Base-by-base conservation (phyloP, 2,113 vertebrate species). In the Silurus meridionalis region DNA sequence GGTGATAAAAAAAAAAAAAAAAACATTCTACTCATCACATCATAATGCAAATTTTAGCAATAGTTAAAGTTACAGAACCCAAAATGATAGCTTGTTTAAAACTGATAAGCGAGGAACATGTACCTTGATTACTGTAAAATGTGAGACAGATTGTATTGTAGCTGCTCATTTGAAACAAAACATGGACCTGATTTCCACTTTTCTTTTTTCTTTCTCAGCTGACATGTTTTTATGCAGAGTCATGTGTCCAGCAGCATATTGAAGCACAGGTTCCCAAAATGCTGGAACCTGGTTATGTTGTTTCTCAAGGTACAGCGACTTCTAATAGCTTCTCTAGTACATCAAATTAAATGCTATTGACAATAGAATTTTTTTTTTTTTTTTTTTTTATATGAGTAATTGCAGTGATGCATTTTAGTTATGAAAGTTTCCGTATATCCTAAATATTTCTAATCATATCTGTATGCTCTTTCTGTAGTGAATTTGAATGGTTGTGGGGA, bases 161-260 rank as follows among this genome's bases (percentile, higher is more conserved):
- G 37, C 71, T 74, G 6, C 13, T 46, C 53, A 17, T 57, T 11
- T 37, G 3, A 8, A 4, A 4, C 6, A 5, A 58, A 23, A 52
- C 21, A 64, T 21, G 55, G 4, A 10, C 37, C 46, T 11, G 61
- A 14, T 19, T 50, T 28, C 37, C 53, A 82, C 50, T 1, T 48
- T 50, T 74, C 78, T 86, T 74, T 52, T 85, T 61, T 64, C 9
- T 86, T 67, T 60, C 25, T 55, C 67, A 92, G 91, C 48, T 90
- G 48, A 21, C 88, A 28, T 75, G 74, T 83, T 75, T 82, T 46
- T 87, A 53, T 25, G 84, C 66, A 10, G 86, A 90, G 64, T 87
- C 82, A 11, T 93, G 91, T 87, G 71, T 90, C 69, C 87, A 84
- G 46, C 84, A 81, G 63, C 77, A 89, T 83, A 86, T 92, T 60